These are phyloP conservation scores for Pocota personata DNA, from an alignment of 2,888 invertebrate genomes.

Conservation along the genomic window DNA sequence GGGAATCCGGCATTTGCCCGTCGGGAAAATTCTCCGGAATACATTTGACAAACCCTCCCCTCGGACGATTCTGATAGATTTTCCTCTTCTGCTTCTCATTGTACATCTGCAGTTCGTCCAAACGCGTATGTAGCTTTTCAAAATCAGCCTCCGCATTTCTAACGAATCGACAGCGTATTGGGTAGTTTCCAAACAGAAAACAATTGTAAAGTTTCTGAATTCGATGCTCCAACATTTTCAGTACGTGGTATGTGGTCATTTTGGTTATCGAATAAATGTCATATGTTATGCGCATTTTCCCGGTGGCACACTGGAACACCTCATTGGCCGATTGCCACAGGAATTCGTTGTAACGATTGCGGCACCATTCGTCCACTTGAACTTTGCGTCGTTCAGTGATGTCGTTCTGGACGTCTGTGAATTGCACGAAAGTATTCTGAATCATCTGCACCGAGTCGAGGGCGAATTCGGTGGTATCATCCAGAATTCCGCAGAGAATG, in stretches of 20 bases:
- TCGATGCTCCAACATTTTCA: constrained; percentile 79
- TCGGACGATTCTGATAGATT: constrained; percentile 49
- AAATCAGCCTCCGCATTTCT: constrained; percentile 78
- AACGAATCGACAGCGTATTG: constrained; percentile 79
- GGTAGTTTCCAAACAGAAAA: constrained; percentile 77
- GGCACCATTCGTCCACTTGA: constrained; percentile 76
- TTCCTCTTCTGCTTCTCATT: constrained; percentile 78
- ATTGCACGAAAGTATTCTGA: constrained; percentile 76
- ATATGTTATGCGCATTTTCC: constrained; percentile 76
- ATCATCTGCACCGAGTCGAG: constrained; percentile 75
- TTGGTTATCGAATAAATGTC: constrained; percentile 79
- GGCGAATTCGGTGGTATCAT: constrained; percentile 79
- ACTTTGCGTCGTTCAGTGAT: constrained; percentile 75
- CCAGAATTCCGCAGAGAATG: constrained; percentile 78
- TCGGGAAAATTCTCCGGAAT: constrained; percentile 78
- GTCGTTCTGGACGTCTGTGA: constrained; percentile 77
- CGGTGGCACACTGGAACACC: constrained; percentile 77
- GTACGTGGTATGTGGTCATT: constrained; percentile 77
- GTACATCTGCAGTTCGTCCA: constrained; percentile 79
- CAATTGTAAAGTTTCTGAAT: constrained; percentile 80
- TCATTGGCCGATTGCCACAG: constrained; percentile 77
- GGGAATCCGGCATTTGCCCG: constrained; percentile 75
- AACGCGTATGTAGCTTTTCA: constrained; percentile 76
- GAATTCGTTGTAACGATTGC: constrained; percentile 77
- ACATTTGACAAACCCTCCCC: constrained; percentile 74